Percentiles rank a stretch among this genome's conserved stretches.
Conservation (phyloP, 2,888 invertebrate genomes). For the Agrochola circellaris region DNA sequence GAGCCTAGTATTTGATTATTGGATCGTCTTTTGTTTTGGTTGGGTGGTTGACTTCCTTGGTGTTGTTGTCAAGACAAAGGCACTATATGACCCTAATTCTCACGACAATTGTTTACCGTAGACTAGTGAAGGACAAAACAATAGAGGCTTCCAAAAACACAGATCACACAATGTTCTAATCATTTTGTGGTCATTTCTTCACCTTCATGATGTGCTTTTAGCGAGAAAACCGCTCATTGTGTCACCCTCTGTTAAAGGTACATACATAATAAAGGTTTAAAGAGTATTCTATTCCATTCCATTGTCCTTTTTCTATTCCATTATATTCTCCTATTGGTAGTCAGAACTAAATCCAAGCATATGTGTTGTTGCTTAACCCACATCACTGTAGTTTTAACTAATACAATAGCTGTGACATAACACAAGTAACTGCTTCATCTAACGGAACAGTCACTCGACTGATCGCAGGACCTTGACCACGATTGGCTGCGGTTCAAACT, state of each 20-base stretch:
- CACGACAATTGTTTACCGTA: neutral
- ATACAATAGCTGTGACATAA: conserved; percentile 1
- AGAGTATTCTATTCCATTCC: no score
- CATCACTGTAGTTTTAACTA: neutral
- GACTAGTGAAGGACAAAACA: neutral
- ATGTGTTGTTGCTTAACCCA: neutral
- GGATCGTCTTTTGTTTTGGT: conserved; percentile 15
- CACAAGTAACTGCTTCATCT: conserved; percentile 1
- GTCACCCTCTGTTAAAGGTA: neutral
- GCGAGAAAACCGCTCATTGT: neutral
- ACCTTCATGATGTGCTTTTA: neutral
- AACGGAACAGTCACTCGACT: neutral
- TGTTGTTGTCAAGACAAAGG: neutral
- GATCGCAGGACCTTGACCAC: conserved; percentile 51
- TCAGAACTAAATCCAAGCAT: neutral
- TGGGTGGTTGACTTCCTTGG: neutral
- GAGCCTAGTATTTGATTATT: neutral
- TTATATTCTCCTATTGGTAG: neutral
- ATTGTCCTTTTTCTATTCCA: no score
- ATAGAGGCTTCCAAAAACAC: neutral
- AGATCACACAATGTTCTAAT: neutral
- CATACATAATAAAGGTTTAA: neutral
- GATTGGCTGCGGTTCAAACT: conserved; percentile 53
- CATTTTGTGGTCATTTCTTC: neutral
- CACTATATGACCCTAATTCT: neutral